Evolutionary conservation across 1,140 invertebrate genomes (phyloP).

Genomic region (Drosophila varians): DNA sequence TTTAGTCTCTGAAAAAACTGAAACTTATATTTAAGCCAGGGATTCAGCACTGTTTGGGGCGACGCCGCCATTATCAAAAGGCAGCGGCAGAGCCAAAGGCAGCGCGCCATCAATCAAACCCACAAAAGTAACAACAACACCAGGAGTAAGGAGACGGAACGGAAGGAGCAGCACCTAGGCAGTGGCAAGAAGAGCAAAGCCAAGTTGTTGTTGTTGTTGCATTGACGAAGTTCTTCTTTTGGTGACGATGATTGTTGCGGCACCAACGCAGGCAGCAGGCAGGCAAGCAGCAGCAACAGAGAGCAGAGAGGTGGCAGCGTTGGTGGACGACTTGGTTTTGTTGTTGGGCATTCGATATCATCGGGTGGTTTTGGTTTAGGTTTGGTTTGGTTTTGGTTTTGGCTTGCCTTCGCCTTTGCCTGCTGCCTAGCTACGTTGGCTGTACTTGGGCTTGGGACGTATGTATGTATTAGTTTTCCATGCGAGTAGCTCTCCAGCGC

Average conservation of each 20-base stretch:
- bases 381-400: conserved; percentile 41
- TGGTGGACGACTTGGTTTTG: conserved; percentile 51
- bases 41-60: conserved; percentile 12
- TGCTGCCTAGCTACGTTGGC: conserved; percentile 4
- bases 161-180: conserved; percentile 11
- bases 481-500: conserved; percentile 24
- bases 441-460: conserved; percentile 3
- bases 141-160: conserved; percentile 10
- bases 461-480: conserved; percentile 75
- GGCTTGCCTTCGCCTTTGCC: conserved; percentile 32
- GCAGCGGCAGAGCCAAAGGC: conserved; percentile 39
- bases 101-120: conserved; percentile 76
- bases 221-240: conserved; percentile 78
- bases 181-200: conserved; percentile 59
- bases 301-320: conserved; percentile 40
- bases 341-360: conserved; percentile 64
- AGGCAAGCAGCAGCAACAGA: conserved; percentile 12
- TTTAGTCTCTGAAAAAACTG: too few relatives aligned
- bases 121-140: conserved; percentile 53
- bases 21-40: too few relatives aligned
- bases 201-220: conserved; percentile 61
- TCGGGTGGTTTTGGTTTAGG: conserved; percentile 62
- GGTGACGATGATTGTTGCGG: conserved; percentile 77
- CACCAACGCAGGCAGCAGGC: conserved; percentile 17
- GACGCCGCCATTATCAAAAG: conserved; percentile 73